Evolutionary conservation across 2,797 vertebrate species (phyloP), one percentile per base, ranked within the genome.

Genomic region (Serranus cabrilla): DNA sequence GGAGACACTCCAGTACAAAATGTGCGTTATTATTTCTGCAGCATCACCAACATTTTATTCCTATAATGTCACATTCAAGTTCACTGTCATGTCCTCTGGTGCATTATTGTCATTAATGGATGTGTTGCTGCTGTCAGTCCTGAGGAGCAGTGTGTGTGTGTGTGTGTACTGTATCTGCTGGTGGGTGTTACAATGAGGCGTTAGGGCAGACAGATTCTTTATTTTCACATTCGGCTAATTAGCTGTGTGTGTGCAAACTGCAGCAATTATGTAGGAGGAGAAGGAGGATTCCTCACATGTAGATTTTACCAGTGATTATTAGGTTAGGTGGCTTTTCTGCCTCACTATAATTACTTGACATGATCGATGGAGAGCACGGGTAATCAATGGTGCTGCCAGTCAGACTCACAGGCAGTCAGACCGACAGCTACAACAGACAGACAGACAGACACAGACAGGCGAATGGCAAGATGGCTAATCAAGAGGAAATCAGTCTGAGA

Each of bases 311-410:
- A 59, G 82, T 70, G 85, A 86, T 89, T 86, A 91, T 92, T 82
- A 82, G 84, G 86, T 88, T 78, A 85, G 77, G 75, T 78, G 81
- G 83, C 84, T 91, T 92, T 84, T 83, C 84, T 79, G 78, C 66
- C 58, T 82, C 77, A 55, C 73, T 74, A 84, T 93, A 92, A 92
- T 91, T 83, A 93, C 87, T 87, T 82, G 86, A 83, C 70, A 57
- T 82, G 90, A 88, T 93, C 90, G 50, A 93, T 93, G 82, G 76
- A 68, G 83, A 84, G 84, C 78, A 49, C 37, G 52, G 76, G 70
- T 73, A 88, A 93, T 94, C 93, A 91, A 92, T 94, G 84, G 58
- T 12, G 71, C 76, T 81, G 90, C 72, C 81, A 76, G 81, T 88
- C 84, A 83, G 59, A n/a, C 65, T 31, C 65, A 20, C 63, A 52